Conservation (phyloP, 2,113 vertebrate species). For the Charina bottae region DNA sequence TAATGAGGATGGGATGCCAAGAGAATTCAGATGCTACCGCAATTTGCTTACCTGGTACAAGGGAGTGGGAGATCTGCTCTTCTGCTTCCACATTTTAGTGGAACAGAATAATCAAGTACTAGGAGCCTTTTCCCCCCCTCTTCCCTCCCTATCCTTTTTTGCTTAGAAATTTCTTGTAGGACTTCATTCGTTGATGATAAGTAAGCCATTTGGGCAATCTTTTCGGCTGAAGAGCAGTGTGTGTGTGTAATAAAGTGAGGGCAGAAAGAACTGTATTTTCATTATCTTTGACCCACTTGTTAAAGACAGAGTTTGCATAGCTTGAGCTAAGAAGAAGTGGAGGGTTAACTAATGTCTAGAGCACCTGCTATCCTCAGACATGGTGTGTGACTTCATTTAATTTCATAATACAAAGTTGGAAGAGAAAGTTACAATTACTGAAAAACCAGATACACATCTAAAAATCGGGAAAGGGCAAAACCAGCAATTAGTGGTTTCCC, state of each 20-base stretch:
- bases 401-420: constrained; percentile 38
- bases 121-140: not conserved
- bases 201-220: too few relatives aligned
- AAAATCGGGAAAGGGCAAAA: constrained; percentile 34
- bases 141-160: not conserved
- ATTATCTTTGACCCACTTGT: not conserved
- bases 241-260: not conserved
- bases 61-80: not conserved
- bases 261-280: not conserved
- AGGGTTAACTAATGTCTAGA: constrained; percentile 23
- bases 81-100: not conserved
- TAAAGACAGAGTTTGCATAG: not conserved
- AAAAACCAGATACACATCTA: constrained; percentile 39
- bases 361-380: not conserved
- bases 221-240: too few relatives aligned
- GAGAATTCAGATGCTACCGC: not conserved
- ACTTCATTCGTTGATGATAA: not conserved
- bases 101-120: too few relatives aligned
- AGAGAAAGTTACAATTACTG: constrained; percentile 41
- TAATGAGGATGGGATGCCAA: not conserved
- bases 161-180: not conserved
- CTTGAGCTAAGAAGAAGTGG: not conserved
- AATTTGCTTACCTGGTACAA: not conserved
- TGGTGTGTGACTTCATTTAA: constrained; percentile 23
- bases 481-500: constrained; percentile 18